phyloP scores from a whole-genome alignment of 2,113 vertebrate genomes.

The Vulpes ferrilata region DNA sequence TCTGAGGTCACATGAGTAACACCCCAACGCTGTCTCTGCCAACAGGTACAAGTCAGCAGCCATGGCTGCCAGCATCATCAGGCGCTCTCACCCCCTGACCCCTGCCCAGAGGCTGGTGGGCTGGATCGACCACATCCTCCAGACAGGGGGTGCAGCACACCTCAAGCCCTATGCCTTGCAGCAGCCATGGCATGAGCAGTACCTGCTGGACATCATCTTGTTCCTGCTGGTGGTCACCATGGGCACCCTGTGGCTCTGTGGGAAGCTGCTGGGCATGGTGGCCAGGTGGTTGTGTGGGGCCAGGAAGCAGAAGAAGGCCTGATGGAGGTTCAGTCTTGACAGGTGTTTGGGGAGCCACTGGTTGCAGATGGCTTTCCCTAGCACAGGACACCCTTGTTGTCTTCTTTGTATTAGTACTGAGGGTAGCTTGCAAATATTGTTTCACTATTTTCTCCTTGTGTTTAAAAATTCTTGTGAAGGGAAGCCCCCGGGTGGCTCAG shows the following conservation, averaged over 20 bases:
- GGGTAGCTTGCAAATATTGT: not conserved
- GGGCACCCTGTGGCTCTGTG: too few relatives aligned
- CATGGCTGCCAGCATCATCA: slow-evolving; percentile 81
- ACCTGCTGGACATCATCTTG: too few relatives aligned
- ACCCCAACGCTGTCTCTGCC: not conserved
- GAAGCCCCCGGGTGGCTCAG: too few relatives aligned
- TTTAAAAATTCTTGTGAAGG: not conserved
- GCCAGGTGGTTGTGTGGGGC: too few relatives aligned
- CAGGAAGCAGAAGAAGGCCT: not conserved
- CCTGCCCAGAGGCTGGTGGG: slow-evolving; percentile 81
- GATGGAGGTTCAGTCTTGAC: not conserved
- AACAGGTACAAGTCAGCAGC: slow-evolving; percentile 87
- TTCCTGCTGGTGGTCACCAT: too few relatives aligned
- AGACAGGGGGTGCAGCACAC: too few relatives aligned
- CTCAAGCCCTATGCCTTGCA: too few relatives aligned
- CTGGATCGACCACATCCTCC: slow-evolving; percentile 82
- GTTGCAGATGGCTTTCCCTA: not conserved
- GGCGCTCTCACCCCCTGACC: slow-evolving; percentile 83
- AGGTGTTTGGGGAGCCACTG: not conserved
- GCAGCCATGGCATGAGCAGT: too few relatives aligned
- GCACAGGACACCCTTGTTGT: too few relatives aligned
- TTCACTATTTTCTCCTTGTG: not conserved
- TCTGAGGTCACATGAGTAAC: not conserved
- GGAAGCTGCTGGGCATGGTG: too few relatives aligned
- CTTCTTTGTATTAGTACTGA: too few relatives aligned